phyloP scores from a whole-genome alignment of 2,888 invertebrate species.

The Gerris lacustris region DNA sequence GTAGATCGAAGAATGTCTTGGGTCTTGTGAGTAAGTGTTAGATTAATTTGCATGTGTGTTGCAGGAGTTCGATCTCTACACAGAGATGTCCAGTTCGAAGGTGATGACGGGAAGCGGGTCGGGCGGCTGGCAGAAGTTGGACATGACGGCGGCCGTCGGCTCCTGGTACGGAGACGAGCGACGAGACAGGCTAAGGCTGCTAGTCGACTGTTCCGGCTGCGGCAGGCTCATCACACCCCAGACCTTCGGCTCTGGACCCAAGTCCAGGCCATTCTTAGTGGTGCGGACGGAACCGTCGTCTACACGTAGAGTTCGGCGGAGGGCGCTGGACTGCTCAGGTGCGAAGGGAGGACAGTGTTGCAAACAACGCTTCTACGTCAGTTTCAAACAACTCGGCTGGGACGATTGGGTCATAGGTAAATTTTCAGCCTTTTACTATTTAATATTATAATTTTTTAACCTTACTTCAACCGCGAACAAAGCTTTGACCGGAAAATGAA shows the following conservation, averaged over 20 bases:
- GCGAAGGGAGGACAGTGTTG: conserved; percentile 63
- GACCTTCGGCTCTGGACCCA: conserved; percentile 35
- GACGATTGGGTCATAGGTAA: conserved; percentile 75
- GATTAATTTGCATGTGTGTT: conserved; percentile 18
- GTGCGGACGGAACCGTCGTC: conserved; percentile 61
- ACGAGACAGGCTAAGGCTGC: conserved; percentile 54
- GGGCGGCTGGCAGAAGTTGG: conserved; percentile 74
- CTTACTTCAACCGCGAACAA: too few relatives aligned
- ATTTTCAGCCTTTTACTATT: background rate
- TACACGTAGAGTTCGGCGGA: conserved; percentile 57
- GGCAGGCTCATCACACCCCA: conserved; percentile 56
- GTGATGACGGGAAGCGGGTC: conserved; percentile 35
- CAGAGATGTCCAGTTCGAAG: conserved; percentile 40
- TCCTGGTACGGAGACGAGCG: conserved; percentile 50
- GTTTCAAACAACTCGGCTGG: conserved; percentile 83
- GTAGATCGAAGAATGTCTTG: too few relatives aligned
- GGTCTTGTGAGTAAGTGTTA: background rate
- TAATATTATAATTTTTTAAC: too few relatives aligned
- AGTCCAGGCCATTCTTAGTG: conserved; percentile 68
- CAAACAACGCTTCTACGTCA: conserved; percentile 81
- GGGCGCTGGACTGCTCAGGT: conserved; percentile 71
- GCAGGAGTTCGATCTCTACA: conserved; percentile 47
- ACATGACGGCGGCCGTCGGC: conserved; percentile 64
- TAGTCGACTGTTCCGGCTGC: conserved; percentile 77
- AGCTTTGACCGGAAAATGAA: too few relatives aligned